A percentile compares a stretch with the other conserved stretches of the same genome.
These are phyloP conservation scores for Mus spretus DNA, from an alignment of 2,797 vertebrate species.

Conservation along the genomic window DNA sequence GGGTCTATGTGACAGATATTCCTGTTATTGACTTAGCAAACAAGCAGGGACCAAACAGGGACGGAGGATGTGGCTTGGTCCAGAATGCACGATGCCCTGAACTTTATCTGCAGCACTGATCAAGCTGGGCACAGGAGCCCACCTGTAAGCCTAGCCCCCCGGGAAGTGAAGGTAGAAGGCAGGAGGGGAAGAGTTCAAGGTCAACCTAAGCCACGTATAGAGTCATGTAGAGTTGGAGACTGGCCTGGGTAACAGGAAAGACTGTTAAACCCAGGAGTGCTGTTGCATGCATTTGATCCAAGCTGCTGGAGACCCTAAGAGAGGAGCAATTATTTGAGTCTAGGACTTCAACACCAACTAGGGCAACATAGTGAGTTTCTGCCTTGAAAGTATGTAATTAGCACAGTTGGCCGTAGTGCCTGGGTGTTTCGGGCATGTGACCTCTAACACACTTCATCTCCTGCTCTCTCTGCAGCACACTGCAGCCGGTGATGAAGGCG, in stretches of 20 bases:
- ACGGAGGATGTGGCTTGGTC: neutral
- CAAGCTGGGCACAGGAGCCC: neutral
- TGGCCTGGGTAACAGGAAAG: neutral
- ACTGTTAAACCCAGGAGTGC: neutral
- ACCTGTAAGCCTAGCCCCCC: no score
- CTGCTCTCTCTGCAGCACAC: conserved; percentile 92
- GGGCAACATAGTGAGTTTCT: neutral
- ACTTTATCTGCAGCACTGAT: neutral
- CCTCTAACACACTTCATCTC: neutral
- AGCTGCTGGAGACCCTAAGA: neutral
- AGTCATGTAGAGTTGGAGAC: neutral
- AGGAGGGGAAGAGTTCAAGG: neutral
- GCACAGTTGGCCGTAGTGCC: neutral
- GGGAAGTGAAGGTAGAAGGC: neutral
- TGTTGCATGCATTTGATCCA: rapidly evolving
- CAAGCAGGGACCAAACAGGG: neutral
- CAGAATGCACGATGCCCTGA: neutral
- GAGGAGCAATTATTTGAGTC: neutral
- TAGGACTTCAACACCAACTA: neutral
- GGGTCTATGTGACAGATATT: neutral
- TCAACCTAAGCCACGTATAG: neutral
- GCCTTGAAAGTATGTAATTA: neutral
- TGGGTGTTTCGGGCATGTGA: rapidly evolving
- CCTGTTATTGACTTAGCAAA: neutral
- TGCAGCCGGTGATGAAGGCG: conserved; percentile 96